Evolutionary conservation across 1,140 invertebrate species (phyloP).

Genomic region (Drosophila fuyamai): DNA sequence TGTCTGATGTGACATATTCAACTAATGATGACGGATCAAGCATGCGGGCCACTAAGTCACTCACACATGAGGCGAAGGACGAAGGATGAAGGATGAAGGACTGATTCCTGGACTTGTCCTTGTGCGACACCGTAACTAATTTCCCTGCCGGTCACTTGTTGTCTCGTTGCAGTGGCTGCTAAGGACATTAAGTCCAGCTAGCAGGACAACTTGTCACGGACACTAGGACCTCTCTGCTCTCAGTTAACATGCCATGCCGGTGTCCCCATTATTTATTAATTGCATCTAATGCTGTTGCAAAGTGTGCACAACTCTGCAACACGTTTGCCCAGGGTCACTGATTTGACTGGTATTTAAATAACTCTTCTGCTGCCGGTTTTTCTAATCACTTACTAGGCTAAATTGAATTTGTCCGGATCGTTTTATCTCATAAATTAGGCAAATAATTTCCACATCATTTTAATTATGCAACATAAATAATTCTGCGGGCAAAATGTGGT

Average conservation of each 20-base stretch:
- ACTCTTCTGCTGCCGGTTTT: constrained; percentile 2
- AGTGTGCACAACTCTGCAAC: constrained; percentile 14
- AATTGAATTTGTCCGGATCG: constrained; percentile 27
- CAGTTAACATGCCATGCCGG: constrained; percentile 14
- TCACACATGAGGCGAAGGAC: constrained; percentile 34
- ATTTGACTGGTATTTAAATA: constrained; percentile 7
- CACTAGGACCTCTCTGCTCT: constrained; percentile 12
- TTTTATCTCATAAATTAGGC: constrained; percentile 42
- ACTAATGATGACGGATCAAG: constrained; percentile 63
- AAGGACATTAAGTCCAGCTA: constrained; percentile 24
- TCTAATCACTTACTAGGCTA: background rate
- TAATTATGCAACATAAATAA: constrained; percentile 34
- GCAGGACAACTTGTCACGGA: constrained; percentile 32
- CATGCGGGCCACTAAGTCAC: constrained; percentile 44
- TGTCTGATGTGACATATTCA: constrained; percentile 61
- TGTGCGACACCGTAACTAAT: constrained; percentile 61
- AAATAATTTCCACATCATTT: constrained; percentile 23
- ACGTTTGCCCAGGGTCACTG: background rate
- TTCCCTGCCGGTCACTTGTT: constrained; percentile 49
- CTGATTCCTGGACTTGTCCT: constrained; percentile 25
- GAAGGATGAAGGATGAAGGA: background rate
- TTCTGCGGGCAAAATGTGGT: constrained; percentile 12
- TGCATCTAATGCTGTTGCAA: constrained; percentile 45
- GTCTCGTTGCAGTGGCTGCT: constrained; percentile 12
- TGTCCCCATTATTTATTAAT: constrained; percentile 49